Evolutionary conservation across 2,797 vertebrate genomes (phyloP).

Genomic region (Pseudomugil gertrudae): DNA sequence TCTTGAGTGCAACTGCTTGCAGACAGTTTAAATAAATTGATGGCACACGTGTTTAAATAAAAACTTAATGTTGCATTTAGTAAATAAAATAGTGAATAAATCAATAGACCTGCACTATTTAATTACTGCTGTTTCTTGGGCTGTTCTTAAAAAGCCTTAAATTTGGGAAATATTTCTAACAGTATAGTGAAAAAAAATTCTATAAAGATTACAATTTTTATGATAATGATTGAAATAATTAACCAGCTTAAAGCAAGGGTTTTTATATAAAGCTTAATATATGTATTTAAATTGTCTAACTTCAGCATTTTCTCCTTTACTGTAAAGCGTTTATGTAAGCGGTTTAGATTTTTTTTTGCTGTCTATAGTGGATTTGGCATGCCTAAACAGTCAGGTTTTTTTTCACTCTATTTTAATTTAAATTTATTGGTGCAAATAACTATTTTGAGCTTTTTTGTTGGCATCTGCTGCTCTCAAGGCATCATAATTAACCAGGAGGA

Average conservation of each 20-base stretch:
- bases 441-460: constrained; percentile 54
- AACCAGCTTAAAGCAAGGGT: constrained; percentile 36
- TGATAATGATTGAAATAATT: constrained; percentile 40
- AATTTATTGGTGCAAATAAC: constrained; percentile 58
- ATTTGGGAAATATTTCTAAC: constrained; percentile 51
- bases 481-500: constrained; percentile 71
- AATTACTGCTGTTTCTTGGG: constrained; percentile 43
- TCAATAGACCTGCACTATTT: constrained; percentile 38
- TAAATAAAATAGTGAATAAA: constrained; percentile 36
- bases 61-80: constrained; percentile 8
- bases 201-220: constrained; percentile 46
- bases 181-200: constrained; percentile 33
- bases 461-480: constrained; percentile 59
- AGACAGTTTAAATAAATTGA: background rate
- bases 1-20: background rate
- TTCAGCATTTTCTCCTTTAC: background rate
- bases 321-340: background rate
- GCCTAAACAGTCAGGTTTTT: constrained; percentile 39
- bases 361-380: background rate
- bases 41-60: constrained; percentile 5
- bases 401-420: constrained; percentile 49
- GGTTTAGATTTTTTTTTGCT: background rate
- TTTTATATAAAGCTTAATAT: constrained; percentile 27
- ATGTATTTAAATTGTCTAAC: background rate
- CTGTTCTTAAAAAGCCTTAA: constrained; percentile 43